Conservation (phyloP, 2,888 invertebrate genomes). For the Troides oblongomaculatus region DNA sequence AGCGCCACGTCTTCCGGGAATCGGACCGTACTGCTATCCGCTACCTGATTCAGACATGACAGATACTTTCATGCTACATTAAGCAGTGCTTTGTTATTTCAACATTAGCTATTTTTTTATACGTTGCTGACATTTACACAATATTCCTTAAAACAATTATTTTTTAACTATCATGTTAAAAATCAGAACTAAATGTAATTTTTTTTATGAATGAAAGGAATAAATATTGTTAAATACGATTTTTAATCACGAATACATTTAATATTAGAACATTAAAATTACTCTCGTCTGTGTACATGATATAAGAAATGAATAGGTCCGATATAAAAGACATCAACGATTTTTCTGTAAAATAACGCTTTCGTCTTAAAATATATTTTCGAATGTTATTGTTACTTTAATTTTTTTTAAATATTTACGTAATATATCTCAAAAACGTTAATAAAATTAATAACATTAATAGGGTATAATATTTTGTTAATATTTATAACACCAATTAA, state of each 20-base stretch:
- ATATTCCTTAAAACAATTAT: background rate
- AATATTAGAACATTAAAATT: too few relatives aligned
- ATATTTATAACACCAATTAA: too few relatives aligned
- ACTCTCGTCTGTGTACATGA: too few relatives aligned
- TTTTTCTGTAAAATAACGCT: background rate
- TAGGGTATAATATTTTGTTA: too few relatives aligned
- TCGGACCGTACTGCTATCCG: constrained; percentile 33
- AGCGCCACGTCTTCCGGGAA: constrained; percentile 33
- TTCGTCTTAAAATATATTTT: too few relatives aligned
- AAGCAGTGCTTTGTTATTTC: constrained; percentile 27
- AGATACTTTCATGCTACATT: constrained; percentile 42
- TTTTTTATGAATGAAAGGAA: background rate
- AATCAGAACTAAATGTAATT: background rate
- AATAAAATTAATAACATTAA: too few relatives aligned
- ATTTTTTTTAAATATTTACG: too few relatives aligned
- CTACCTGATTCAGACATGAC: constrained; percentile 42
- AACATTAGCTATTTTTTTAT: constrained; percentile 5
- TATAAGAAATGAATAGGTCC: too few relatives aligned
- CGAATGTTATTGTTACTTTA: too few relatives aligned
- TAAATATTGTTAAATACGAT: too few relatives aligned
- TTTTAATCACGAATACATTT: too few relatives aligned
- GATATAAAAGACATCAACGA: constrained; percentile 1
- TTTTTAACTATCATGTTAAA: background rate
- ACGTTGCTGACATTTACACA: background rate
- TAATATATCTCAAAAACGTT: too few relatives aligned